phyloP scores from a whole-genome alignment of 1,140 invertebrate genomes.

The Brachionus calyciflorus region DNA sequence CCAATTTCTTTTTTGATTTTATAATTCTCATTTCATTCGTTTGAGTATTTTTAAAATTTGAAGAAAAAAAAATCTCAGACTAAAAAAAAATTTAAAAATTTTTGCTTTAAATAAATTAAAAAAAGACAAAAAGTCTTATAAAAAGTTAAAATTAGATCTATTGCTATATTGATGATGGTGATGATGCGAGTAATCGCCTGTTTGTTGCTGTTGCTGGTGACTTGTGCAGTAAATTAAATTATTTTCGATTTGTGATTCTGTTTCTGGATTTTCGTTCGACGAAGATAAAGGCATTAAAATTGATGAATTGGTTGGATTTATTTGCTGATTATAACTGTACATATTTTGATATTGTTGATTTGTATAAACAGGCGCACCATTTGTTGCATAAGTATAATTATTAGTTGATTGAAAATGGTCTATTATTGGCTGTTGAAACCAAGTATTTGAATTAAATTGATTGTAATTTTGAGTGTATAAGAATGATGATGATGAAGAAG shows the following conservation, averaged over 20 bases:
- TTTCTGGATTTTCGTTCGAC: background rate
- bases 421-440: background rate
- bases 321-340: background rate
- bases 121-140: background rate
- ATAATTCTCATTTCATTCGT: slow-evolving; percentile 43
- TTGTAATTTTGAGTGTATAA: slow-evolving; percentile 12
- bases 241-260: background rate
- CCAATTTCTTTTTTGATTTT: slow-evolving; percentile 9
- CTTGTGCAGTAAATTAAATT: slow-evolving; percentile 3
- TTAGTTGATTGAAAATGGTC: slow-evolving; percentile 16
- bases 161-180: slow-evolving; percentile 18
- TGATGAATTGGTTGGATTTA: slow-evolving; percentile 7
- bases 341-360: background rate
- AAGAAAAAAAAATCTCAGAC: slow-evolving; percentile 8
- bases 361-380: background rate
- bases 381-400: background rate
- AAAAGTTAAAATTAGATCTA: slow-evolving; percentile 24
- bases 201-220: background rate
- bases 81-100: slow-evolving; percentile 26
- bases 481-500: background rate
- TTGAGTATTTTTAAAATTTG: slow-evolving; percentile 25
- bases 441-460: background rate
- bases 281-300: background rate
- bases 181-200: slow-evolving; percentile 1
- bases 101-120: slow-evolving; percentile 41